Conservation (phyloP, 1,140 invertebrate genomes). For the Melanaphis sacchari region DNA sequence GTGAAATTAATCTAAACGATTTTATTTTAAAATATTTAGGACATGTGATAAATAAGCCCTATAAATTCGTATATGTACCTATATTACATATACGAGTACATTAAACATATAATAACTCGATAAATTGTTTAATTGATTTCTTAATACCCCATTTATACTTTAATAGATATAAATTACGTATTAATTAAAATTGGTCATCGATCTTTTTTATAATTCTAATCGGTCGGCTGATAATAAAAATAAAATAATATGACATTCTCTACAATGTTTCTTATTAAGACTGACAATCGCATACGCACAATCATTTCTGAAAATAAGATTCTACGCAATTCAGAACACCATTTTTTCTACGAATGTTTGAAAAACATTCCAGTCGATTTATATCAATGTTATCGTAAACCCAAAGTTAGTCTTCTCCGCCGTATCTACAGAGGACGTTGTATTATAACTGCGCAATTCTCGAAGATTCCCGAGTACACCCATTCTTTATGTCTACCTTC, state of each 20-base stretch:
- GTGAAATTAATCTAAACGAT: background rate
- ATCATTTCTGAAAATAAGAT: background rate
- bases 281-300: background rate
- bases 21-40: background rate
- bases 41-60: background rate
- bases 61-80: background rate
- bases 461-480: background rate
- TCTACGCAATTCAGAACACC: background rate
- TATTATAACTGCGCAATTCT: conserved; percentile 21
- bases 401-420: background rate
- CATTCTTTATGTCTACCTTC: background rate
- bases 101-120: background rate
- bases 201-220: conserved; percentile 4
- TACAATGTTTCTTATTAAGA: background rate
- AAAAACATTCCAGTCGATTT: background rate
- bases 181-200: conserved; percentile 6
- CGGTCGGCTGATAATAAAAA: background rate
- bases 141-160: conserved; percentile 22
- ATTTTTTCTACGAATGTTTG: background rate
- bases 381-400: background rate
- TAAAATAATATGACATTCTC: background rate
- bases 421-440: background rate
- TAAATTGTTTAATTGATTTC: conserved; percentile 11
- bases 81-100: background rate
- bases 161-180: conserved; percentile 52